Evolutionary conservation across 2,113 vertebrate genomes (phyloP).

Genomic region (Phocoena sinus): DNA sequence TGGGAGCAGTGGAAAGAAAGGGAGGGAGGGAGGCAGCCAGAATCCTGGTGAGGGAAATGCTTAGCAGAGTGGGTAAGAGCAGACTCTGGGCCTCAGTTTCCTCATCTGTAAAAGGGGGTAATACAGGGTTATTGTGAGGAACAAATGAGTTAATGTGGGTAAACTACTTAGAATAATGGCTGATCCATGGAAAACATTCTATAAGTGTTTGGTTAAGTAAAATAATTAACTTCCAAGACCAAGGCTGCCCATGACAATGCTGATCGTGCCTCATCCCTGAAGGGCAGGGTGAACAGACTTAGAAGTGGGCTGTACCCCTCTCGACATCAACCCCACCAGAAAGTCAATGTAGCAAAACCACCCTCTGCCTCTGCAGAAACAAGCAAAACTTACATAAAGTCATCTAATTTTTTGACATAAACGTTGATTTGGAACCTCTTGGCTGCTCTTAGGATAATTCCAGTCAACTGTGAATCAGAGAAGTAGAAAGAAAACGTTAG

Average conservation of each 20-base stretch:
- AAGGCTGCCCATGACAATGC: not conserved
- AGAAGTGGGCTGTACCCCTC: not conserved
- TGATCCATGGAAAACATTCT: not conserved
- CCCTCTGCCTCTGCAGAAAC: not conserved
- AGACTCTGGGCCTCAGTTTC: not conserved
- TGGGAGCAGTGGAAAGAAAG: not conserved
- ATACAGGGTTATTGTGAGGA: not conserved
- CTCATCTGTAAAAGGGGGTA: not conserved
- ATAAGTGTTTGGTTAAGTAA: not conserved
- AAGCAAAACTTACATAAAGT: conserved; percentile 85
- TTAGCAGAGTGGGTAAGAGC: not conserved
- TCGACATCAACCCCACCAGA: not conserved
- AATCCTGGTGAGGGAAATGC: not conserved
- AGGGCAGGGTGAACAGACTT: not conserved
- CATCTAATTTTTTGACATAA: conserved; percentile 81
- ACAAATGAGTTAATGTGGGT: not conserved
- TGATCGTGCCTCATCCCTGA: not conserved
- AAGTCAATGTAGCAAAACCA: not conserved
- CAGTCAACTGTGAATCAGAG: conserved; percentile 87
- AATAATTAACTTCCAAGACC: not conserved
- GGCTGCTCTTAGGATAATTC: conserved; percentile 87
- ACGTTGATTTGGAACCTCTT: conserved; percentile 94
- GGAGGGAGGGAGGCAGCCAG: not conserved
- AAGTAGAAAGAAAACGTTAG: not conserved
- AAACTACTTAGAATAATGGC: not conserved